Base-by-base conservation (phyloP, 2,113 vertebrate genomes). In the Hyaena hyaena region DNA sequence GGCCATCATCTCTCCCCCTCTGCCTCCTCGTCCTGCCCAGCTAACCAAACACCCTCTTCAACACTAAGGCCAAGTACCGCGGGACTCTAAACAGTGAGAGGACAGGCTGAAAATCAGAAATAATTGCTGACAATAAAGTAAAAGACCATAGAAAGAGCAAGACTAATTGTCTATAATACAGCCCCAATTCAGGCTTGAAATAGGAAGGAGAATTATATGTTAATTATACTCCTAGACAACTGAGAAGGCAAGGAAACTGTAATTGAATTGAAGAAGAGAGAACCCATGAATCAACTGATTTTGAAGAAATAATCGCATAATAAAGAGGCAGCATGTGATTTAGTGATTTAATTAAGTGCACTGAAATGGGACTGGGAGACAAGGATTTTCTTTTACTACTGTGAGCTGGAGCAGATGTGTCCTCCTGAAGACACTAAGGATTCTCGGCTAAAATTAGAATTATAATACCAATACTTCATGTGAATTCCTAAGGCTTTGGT, bases 291-390 rank as follows among this genome's bases (percentile, higher is more conserved):
- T 93, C 97, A 96, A 90, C 48, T 89, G n/a, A 88, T 95, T 91
- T 73, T 93, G 53, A 90, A 88, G 95, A 85, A 87, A 87, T 96
- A 96, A 97, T 97, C 94, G n/a, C 92, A 90, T 97, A 86, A 94
- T 58, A 39, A 88, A 85, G 61, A 73, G 90, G 76, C 74, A 95
- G 84, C 66, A 3, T 96, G 80, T 61, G 35, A 86, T 48, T 77
- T 35, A 63, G 77, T 96, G 84, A 97, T 96, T 94, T 86, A 90
- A 82, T 98, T 95, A 76, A 53, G 50, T 79, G 24, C 43, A 16
- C 55, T 21, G 65, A 92, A 71, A 95, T 17, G 68, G 82, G 53
- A 12, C 76, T 88, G 74, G 55, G 63, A 94, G 82, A 79, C 8
- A 39, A 76, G 63, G 69, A 33, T 81, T 90, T 33, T 50, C 76